Percentiles rank a stretch among this genome's conserved stretches.
Conservation (phyloP, 2,113 vertebrate genomes). For the Percina caprodes region DNA sequence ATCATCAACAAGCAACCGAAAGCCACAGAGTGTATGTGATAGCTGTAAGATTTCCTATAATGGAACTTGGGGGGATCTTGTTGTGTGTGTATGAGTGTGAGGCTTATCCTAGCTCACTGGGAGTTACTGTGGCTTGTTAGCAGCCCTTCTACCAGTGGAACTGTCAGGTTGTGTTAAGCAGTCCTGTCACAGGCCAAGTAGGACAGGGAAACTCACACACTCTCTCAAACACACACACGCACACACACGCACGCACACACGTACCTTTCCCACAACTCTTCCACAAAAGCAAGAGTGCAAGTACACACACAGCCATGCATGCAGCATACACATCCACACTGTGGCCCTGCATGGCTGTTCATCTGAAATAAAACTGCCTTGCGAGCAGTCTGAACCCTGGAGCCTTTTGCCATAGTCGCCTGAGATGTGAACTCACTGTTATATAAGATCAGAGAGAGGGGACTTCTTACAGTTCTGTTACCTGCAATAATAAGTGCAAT, state of each 20-base stretch:
- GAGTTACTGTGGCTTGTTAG: constrained; percentile 48
- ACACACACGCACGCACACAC: neutral
- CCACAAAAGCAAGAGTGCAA: constrained; percentile 10
- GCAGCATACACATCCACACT: constrained; percentile 4
- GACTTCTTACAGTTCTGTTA: constrained; percentile 13
- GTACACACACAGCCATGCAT: constrained; percentile 4
- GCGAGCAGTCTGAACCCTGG: constrained; percentile 27
- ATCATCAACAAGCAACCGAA: neutral
- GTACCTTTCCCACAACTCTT: neutral
- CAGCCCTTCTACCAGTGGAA: constrained; percentile 49
- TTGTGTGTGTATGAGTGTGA: constrained; percentile 2
- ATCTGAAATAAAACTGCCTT: constrained; percentile 41
- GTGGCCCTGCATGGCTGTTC: constrained; percentile 27
- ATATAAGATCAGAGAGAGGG: constrained; percentile 29
- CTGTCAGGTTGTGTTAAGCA: constrained; percentile 56
- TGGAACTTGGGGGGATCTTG: neutral
- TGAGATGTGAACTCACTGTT: constrained; percentile 18
- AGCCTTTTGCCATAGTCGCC: constrained; percentile 9
- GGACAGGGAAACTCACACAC: constrained; percentile 18
- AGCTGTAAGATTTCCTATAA: neutral
- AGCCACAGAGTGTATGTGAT: neutral
- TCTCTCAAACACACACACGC: neutral
- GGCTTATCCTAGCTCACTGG: constrained; percentile 9
- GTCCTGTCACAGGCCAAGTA: constrained; percentile 28
- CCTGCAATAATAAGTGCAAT: neutral